Evolutionary conservation across 1,140 invertebrate species (phyloP).

Genomic region (Atta texana): DNA sequence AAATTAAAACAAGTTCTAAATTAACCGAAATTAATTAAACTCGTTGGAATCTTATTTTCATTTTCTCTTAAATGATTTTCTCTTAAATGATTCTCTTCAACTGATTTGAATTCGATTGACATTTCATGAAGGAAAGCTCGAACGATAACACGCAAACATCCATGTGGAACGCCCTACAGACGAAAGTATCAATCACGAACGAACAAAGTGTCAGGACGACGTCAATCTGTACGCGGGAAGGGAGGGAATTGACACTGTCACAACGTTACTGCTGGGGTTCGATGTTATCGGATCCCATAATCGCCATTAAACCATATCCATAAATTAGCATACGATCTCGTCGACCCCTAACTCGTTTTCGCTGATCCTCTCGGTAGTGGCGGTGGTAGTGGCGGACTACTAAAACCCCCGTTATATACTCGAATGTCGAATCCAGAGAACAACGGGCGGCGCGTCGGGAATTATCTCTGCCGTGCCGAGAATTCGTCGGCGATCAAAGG

Average conservation of each 20-base stretch:
- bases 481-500: conserved; percentile 56
- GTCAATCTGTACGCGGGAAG: conserved; percentile 13
- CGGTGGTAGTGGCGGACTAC: conserved; percentile 22
- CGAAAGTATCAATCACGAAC: conserved; percentile 45
- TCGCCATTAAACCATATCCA: conserved; percentile 73
- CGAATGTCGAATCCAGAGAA: conserved; percentile 42
- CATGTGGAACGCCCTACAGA: background rate
- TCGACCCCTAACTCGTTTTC: conserved; percentile 58
- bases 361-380: conserved; percentile 45
- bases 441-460: background rate
- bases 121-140: background rate
- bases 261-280: conserved; percentile 64
- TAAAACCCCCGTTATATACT: conserved; percentile 63
- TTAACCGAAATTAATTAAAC: background rate
- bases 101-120: background rate
- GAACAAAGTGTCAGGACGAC: conserved; percentile 26
- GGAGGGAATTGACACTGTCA: conserved; percentile 56
- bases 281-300: conserved; percentile 63
- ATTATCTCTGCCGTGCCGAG: conserved; percentile 18
- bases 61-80: background rate
- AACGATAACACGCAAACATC: background rate
- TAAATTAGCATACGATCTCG: conserved; percentile 66
- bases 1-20: background rate
- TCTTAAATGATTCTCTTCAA: background rate
- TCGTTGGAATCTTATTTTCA: background rate